Evolutionary conservation across 2,113 vertebrate genomes (phyloP).

Genomic region (Rattus norvegicus): GRCr8 NC_086023.1:93581001-93581500

Average conservation of each 20-base stretch:
- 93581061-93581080: neutral
- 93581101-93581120: neutral
- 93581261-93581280: constrained; percentile 32
- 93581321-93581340: constrained; percentile 39
- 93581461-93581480: neutral
- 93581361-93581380: constrained; percentile 26
- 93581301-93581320: constrained; percentile 47
- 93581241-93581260: neutral
- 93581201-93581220: neutral
- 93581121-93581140: neutral
- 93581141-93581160: neutral
- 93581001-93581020: constrained; percentile 28
- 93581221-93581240: neutral
- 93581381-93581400: constrained; percentile 57
- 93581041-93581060: neutral
- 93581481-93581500: neutral
- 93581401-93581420: constrained; percentile 59
- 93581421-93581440: constrained; percentile 74
- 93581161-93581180: neutral
- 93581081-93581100: neutral
- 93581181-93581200: neutral
- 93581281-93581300: constrained; percentile 53
- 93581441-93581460: constrained; percentile 57
- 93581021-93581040: neutral
- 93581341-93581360: constrained; percentile 52